A percentile compares a stretch with the other conserved stretches of the same genome.
Conservation (phyloP, 2,797 vertebrate genomes). For the Knipowitschia caucasica region DNA sequence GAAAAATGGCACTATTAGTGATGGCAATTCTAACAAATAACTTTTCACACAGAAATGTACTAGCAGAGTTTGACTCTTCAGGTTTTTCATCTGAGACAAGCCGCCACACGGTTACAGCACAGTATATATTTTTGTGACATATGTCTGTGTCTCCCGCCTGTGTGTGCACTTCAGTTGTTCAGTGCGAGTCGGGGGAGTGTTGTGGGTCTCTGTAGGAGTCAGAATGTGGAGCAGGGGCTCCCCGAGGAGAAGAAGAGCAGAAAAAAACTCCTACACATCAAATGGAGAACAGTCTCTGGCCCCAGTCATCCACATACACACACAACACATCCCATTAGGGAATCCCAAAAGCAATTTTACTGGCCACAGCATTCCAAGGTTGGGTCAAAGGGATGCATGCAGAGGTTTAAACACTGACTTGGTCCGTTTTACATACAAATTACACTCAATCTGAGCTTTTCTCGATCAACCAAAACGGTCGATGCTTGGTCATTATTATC, state of each 20-base stretch:
- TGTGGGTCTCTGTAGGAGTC: conserved; percentile 80
- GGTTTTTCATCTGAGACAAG: conserved; percentile 6
- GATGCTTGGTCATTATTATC: too few species aligned
- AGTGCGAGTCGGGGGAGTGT: conserved; percentile 67
- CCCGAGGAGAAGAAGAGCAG: conserved; percentile 68
- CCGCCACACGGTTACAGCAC: not conserved
- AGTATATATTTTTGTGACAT: conserved; percentile 16
- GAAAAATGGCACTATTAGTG: conserved; percentile 3
- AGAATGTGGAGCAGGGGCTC: conserved; percentile 81
- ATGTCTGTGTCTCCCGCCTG: conserved; percentile 37
- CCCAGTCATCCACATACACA: conserved; percentile 52
- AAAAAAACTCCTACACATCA: conserved; percentile 77
- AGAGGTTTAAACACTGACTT: conserved; percentile 28
- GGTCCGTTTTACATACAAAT: not conserved
- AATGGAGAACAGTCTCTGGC: conserved; percentile 80
- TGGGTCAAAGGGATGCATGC: conserved; percentile 36
- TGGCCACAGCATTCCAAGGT: conserved; percentile 30
- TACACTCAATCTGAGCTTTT: not conserved
- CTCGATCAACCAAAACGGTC: too few species aligned
- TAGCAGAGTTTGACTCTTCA: conserved; percentile 5
- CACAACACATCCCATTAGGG: conserved; percentile 31
- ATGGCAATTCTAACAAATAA: conserved; percentile 5
- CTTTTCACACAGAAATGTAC: not conserved
- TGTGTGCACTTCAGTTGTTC: conserved; percentile 40
- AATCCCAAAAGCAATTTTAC: conserved; percentile 35